phyloP scores from a whole-genome alignment of 2,113 vertebrate species.

The Scomber japonicus region DNA sequence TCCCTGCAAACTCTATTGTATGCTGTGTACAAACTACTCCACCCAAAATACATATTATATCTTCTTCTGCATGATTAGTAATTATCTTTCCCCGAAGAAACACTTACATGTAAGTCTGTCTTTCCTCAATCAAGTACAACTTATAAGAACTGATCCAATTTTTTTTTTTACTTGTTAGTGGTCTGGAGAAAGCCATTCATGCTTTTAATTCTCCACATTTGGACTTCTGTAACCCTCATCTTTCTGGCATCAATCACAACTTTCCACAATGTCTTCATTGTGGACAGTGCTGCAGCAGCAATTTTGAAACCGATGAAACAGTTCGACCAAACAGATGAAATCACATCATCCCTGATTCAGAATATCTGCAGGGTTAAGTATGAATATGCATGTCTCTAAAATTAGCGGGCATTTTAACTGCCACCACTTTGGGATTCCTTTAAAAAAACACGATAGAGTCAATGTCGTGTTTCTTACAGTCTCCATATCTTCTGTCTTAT shows the following conservation, averaged over 20 bases:
- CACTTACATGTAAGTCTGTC: neutral
- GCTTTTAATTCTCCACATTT: conserved; percentile 18
- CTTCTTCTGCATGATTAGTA: too few relatives aligned
- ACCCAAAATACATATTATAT: too few relatives aligned
- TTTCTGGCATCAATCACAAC: neutral
- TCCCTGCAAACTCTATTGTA: too few relatives aligned
- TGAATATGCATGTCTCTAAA: neutral
- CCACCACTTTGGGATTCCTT: neutral
- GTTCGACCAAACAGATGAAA: neutral
- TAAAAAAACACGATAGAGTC: neutral
- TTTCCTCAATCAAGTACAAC: neutral
- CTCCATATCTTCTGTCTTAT: neutral
- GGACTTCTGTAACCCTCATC: neutral
- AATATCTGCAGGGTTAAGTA: neutral
- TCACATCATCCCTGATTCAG: conserved; percentile 6
- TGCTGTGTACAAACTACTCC: too few relatives aligned
- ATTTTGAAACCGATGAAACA: neutral
- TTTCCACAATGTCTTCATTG: neutral
- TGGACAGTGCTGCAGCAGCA: neutral
- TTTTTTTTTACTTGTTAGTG: neutral
- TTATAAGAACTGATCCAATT: neutral
- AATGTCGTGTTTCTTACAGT: neutral
- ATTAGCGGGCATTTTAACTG: neutral
- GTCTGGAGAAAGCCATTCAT: neutral
- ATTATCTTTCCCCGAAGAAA: too few relatives aligned